These are phyloP conservation scores for Dromas ardeola DNA, from an alignment of 2,113 vertebrate genomes.

Conservation along the genomic window DNA sequence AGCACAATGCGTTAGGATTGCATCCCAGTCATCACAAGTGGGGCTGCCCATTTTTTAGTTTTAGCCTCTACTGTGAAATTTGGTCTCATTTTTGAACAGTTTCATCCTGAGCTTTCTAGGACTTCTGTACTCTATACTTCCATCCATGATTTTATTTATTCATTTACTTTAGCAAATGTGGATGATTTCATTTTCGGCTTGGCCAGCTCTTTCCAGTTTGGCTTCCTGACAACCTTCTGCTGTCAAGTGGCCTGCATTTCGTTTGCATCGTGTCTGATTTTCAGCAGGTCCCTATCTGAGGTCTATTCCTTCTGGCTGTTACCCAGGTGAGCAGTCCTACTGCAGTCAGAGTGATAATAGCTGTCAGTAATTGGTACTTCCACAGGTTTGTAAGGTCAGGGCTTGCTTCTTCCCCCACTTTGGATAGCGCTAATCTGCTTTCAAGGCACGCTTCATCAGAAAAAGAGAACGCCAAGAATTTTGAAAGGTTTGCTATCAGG, in stretches of 20 bases:
- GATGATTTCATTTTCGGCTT: not conserved
- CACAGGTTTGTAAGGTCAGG: not conserved
- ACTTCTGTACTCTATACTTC: not conserved
- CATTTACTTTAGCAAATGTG: not conserved
- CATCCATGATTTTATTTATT: not conserved
- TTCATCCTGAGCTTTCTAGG: not conserved
- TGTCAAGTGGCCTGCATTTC: slow-evolving; percentile 28
- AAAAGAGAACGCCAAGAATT: slow-evolving; percentile 18
- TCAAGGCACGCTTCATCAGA: not conserved
- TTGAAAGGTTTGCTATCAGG: slow-evolving; percentile 27
- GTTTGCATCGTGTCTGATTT: not conserved
- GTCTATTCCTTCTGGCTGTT: not conserved
- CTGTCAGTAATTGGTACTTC: slow-evolving; percentile 23
- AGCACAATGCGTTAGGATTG: not conserved
- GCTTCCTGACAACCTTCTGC: slow-evolving; percentile 39
- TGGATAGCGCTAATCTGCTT: not conserved
- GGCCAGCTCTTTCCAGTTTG: not conserved
- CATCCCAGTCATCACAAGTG: not conserved
- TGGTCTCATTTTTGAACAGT: not conserved
- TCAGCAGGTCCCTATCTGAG: slow-evolving; percentile 16
- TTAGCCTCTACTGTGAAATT: not conserved
- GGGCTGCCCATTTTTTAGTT: not conserved
- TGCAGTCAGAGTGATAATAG: not conserved
- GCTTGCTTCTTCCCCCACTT: not conserved
- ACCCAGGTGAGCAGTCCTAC: slow-evolving; percentile 37